Base-by-base conservation (phyloP, 2,113 vertebrate species). In the Oxyura jamaicensis region DNA sequence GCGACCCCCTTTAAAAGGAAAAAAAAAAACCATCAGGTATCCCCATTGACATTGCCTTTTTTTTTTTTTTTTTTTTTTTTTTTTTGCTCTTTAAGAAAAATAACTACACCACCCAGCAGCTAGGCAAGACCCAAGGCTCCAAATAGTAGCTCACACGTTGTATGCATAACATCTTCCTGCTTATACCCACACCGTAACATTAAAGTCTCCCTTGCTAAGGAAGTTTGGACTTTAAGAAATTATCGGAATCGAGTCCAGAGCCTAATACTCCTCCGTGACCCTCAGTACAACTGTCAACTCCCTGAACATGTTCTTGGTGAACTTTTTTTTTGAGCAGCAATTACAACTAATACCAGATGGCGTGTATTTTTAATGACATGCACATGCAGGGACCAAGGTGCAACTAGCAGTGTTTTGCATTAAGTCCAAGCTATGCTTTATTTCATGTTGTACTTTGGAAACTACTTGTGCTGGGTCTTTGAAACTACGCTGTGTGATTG, bases 1-100 rank as follows among this genome's bases (percentile, higher is more conserved):
- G 0, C 90, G 92, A 95, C 90, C 93, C 92, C 94, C 44, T 92
- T 95, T 55, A 76, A 82, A 86, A 83, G 31, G 8, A 41, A 41
- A 20, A 73, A 90, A 89, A 68, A 69, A 87, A 59, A 63, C 31
- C 13, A 56, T 56, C 52, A 90, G 75, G 55, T 66, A 93, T 82
- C 65, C 50, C 52, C 83, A 76, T 0, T 79, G 80, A 82, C 66
- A 76, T 46, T 36, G 55, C 65, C 74, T 62, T 74, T 83, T 67
- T 56, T 46, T 18, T 4, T 23, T 78, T 83, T 63, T 18, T 4
- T 23, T 78, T 83, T 63, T 62, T 74, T 83, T 67, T 56, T 46
- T 18, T 4, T 23, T 78, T 83, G 59, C 48, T 62, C 35, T 67
- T 48, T 15, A 84, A 78, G 56, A 82, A 81, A 79, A 74, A 42